Conservation (phyloP, 2,113 vertebrate genomes). For the Myiopsitta monachus region DNA sequence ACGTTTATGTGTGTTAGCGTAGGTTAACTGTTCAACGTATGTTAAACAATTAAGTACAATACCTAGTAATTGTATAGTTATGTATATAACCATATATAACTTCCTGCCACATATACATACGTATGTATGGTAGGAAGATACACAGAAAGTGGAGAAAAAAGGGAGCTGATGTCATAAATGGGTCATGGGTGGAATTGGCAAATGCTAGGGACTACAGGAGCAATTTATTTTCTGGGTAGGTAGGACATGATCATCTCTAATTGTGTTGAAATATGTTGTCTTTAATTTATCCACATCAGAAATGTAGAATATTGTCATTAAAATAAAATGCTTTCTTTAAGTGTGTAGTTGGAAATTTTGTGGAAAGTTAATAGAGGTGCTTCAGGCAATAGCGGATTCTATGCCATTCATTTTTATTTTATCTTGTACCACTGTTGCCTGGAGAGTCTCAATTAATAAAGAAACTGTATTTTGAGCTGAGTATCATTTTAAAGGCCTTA, state of each 20-base stretch:
- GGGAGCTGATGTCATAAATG: not conserved
- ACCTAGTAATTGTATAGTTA: not conserved
- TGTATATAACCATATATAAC: not conserved
- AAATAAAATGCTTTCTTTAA: slow-evolving; percentile 63
- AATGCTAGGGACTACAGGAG: not conserved
- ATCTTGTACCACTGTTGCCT: slow-evolving; percentile 36
- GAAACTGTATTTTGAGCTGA: slow-evolving; percentile 40
- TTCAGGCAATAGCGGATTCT: slow-evolving; percentile 44
- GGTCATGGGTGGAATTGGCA: not conserved
- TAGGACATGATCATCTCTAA: not conserved
- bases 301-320: slow-evolving; percentile 60
- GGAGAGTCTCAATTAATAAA: slow-evolving; percentile 63
- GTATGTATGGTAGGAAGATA: not conserved
- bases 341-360: slow-evolving; percentile 57
- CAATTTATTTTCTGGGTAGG: slow-evolving; percentile 5
- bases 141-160: not conserved
- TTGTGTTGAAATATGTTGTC: slow-evolving; percentile 36
- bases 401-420: slow-evolving; percentile 67
- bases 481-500: slow-evolving; percentile 40
- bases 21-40: not conserved
- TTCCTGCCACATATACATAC: not conserved
- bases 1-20: not conserved
- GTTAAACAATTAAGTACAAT: not conserved
- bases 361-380: slow-evolving; percentile 69
- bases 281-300: slow-evolving; percentile 57